Conservation (phyloP, 92 coral and sea anemone genomes). For the Palythoa caribaeorum region DNA sequence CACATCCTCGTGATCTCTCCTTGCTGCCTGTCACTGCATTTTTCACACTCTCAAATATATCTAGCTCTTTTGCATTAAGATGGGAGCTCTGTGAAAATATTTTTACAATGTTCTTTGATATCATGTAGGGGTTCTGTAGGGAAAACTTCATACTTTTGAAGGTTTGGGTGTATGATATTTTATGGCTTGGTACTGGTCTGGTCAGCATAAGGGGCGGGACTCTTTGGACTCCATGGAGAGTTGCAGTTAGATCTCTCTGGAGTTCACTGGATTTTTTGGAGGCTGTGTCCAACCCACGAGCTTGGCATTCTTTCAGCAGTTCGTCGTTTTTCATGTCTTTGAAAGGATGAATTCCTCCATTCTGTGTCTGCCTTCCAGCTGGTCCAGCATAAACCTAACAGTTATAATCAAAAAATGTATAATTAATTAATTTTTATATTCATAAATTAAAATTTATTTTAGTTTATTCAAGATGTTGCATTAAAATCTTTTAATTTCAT, state of each 20-base stretch:
- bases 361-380: slow-evolving; percentile 38
- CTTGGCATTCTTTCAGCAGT: slow-evolving; percentile 33
- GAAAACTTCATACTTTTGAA: background rate
- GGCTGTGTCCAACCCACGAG: slow-evolving; percentile 6
- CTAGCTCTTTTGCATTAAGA: background rate
- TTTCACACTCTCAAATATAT: background rate
- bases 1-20: background rate
- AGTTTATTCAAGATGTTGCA: background rate
- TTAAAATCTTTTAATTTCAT: background rate
- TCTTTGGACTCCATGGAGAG: slow-evolving; percentile 11
- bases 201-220: background rate
- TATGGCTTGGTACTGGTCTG: background rate
- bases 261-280: background rate
- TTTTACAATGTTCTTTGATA: slow-evolving; percentile 6
- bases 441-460: background rate
- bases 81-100: slow-evolving; percentile 3
- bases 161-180: background rate
- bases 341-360: slow-evolving; percentile 39
- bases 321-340: slow-evolving; percentile 23
- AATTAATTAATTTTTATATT: too few species aligned
- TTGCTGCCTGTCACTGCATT: too few species aligned
- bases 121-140: background rate
- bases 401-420: slow-evolving; percentile 38
- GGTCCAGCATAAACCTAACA: slow-evolving; percentile 67
- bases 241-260: background rate